These are phyloP conservation scores for Hassar affinis DNA, from an alignment of 2,113 vertebrate species.

Conservation along the genomic window DNA sequence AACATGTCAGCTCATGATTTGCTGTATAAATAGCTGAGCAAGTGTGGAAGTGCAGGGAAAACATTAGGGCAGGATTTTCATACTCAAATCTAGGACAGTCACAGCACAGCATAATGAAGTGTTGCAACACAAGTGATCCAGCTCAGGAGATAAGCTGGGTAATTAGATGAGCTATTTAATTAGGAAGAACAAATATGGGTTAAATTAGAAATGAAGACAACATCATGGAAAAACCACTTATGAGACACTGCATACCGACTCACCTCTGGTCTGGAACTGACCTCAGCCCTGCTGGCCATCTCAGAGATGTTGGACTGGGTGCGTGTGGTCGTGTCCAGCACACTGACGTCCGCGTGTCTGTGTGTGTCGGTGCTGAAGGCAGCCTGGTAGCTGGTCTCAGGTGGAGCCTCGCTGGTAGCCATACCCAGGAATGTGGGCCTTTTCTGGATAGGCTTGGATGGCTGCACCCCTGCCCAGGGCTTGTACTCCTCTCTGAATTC, in stretches of 20 bases:
- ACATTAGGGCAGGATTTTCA: neutral
- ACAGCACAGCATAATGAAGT: neutral
- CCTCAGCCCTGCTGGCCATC: conserved; percentile 46
- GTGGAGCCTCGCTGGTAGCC: conserved; percentile 65
- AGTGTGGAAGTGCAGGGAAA: neutral
- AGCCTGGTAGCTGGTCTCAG: conserved; percentile 83
- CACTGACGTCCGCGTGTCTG: conserved; percentile 58
- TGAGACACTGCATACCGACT: conserved; percentile 26
- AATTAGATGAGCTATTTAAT: conserved; percentile 4
- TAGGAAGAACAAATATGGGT: neutral
- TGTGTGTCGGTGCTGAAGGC: conserved; percentile 73
- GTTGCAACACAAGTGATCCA: neutral
- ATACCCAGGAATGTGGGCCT: conserved; percentile 73
- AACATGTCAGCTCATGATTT: neutral
- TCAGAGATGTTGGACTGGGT: conserved; percentile 57
- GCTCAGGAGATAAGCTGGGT: neutral
- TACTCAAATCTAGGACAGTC: conserved; percentile 15
- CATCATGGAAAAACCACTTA: neutral
- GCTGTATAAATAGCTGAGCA: neutral
- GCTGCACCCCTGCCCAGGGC: conserved; percentile 82
- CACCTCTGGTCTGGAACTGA: conserved; percentile 63
- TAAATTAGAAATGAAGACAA: conserved; percentile 9
- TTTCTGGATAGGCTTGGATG: conserved; percentile 78
- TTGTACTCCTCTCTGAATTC: conserved; percentile 83
- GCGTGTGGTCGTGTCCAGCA: conserved; percentile 51